These are phyloP conservation scores for Lutjanus argentimaculatus DNA, from an alignment of 2,797 vertebrate genomes.

Conservation along the genomic window DNA sequence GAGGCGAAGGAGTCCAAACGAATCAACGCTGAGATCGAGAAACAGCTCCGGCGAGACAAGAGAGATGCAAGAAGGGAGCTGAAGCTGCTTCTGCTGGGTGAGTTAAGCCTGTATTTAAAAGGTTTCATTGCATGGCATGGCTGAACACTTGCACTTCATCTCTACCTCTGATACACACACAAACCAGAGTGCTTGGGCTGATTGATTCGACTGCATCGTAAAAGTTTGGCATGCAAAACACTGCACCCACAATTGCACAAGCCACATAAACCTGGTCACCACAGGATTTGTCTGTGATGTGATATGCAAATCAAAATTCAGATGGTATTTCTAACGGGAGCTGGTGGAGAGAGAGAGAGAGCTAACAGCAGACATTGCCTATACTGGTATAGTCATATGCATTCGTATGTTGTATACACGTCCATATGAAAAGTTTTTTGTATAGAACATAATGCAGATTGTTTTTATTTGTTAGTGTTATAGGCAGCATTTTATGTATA, in stretches of 20 bases:
- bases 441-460: too few relatives aligned
- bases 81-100: slow-evolving; percentile 96
- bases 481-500: too few relatives aligned
- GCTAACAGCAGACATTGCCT: not conserved
- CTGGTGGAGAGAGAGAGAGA: not conserved
- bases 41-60: slow-evolving; percentile 97
- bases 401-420: too few relatives aligned
- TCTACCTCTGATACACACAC: not conserved
- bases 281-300: slow-evolving; percentile 61
- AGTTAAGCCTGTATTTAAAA: slow-evolving; percentile 57
- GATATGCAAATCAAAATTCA: slow-evolving; percentile 59
- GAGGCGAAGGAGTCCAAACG: slow-evolving; percentile 99
- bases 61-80: slow-evolving; percentile 95
- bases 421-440: too few relatives aligned
- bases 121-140: not conserved
- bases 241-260: slow-evolving; percentile 26
- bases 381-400: too few relatives aligned
- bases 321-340: not conserved
- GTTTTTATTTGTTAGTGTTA: too few relatives aligned
- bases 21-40: slow-evolving; percentile 99
- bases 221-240: slow-evolving; percentile 62
- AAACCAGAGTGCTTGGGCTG: not conserved
- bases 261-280: slow-evolving; percentile 28
- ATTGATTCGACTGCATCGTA: slow-evolving; percentile 34
- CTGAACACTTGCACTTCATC: not conserved